Evolutionary conservation across 2,797 vertebrate genomes (phyloP).

Genomic region (Leucoraja ocellata): DNA sequence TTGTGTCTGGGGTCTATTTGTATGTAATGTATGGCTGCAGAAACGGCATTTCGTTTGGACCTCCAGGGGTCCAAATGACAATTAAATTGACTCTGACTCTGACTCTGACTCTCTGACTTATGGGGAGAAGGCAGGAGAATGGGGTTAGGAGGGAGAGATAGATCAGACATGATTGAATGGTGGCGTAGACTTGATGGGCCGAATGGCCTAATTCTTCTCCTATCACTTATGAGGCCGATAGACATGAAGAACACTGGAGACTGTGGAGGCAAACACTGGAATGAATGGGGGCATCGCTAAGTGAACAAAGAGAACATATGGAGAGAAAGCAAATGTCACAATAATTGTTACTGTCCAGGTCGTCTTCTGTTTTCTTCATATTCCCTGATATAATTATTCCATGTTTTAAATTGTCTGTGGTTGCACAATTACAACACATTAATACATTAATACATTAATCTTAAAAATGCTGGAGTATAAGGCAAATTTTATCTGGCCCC

Average conservation of each 20-base stretch:
- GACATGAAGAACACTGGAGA: not conserved
- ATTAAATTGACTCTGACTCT: too few relatives aligned
- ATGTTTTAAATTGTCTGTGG: not conserved
- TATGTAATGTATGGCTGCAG: too few relatives aligned
- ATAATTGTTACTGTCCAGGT: not conserved
- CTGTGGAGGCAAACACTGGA: not conserved
- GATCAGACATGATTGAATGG: too few relatives aligned
- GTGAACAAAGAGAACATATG: not conserved
- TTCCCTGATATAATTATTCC: not conserved
- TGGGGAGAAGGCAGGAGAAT: too few relatives aligned
- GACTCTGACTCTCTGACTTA: too few relatives aligned
- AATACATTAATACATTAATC: not conserved
- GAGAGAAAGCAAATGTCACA: not conserved
- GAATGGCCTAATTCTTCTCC: too few relatives aligned
- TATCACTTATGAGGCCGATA: not conserved
- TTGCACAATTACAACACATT: not conserved
- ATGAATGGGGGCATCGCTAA: not conserved
- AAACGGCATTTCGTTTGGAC: too few relatives aligned
- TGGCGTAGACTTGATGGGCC: too few relatives aligned
- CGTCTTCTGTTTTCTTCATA: not conserved
- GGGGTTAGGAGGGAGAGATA: too few relatives aligned
- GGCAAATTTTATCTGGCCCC: not conserved
- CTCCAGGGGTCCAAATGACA: too few relatives aligned
- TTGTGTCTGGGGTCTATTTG: too few relatives aligned
- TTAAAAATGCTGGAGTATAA: not conserved